Evolutionary conservation across 2,113 vertebrate genomes (phyloP), one percentile per base, ranked within the genome.

Genomic region (Nothobranchius furzeri): DNA sequence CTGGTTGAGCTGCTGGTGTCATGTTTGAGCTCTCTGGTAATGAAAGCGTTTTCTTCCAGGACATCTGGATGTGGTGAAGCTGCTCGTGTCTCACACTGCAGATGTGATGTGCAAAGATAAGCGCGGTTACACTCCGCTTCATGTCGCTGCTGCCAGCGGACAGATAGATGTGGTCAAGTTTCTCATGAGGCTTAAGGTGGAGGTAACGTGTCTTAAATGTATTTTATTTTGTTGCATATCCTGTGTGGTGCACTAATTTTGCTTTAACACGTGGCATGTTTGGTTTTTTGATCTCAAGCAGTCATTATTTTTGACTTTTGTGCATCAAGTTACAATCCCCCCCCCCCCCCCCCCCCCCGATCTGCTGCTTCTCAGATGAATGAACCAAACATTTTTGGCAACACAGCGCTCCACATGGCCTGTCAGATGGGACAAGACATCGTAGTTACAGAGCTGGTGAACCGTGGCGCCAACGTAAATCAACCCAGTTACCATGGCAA

Each of bases 401-500:
- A 97, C 93, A 96, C 95, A 13, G 95, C 96, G n/a, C 95, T 98
- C 84, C 97, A 98, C 91, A 96, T 98, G 37, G 96, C 96, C 64
- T 98, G 97, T 85, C 94, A 97, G 89, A 94, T 91, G 71, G 96
- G 97, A 40, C 96, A 97, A 73, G 96, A 98, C 53, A 89, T 94
- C 0, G 96, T 98, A 87, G 96, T 95, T 71, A 91, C 92, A 0
- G 96, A 98, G 83, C 92, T 99, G 86, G 94, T 99, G 61, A 97
- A 97, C 64, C 93, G 91, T 0, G 96, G 97, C 10, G 95, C 97
- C 84, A 95, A 95, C 52, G 96, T 98, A 65, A 97, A 96, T 87
- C 95, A 96, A 86, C 93, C 94, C 1, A 98, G 98, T 35, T 83
- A 90, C 71, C 92, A 92, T 9, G 95, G 96, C 76, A 95, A 95